Evolutionary conservation across 1,140 invertebrate species (phyloP).

Genomic region (Bathynomus jamesi): DNA sequence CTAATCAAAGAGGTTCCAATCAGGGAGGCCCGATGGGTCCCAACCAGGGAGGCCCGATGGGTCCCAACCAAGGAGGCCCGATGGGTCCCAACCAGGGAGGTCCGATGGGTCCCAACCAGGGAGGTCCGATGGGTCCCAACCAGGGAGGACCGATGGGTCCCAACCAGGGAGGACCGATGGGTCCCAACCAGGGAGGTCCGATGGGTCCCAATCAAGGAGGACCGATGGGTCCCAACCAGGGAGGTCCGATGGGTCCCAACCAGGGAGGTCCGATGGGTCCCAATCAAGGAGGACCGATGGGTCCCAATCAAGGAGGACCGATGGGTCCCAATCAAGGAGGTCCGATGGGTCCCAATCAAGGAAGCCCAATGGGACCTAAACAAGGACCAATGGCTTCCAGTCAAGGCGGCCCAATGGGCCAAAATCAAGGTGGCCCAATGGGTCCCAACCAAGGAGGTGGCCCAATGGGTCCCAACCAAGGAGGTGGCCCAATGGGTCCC

Average conservation of each 20-base stretch:
- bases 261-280: neutral
- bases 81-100: neutral
- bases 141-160: no score
- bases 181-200: no score
- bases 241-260: neutral
- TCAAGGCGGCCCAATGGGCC: neutral
- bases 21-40: neutral
- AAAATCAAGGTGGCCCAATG: neutral
- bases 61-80: neutral
- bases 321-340: neutral
- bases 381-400: neutral
- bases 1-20: neutral
- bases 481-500: neutral
- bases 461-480: neutral
- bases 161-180: no score
- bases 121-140: neutral
- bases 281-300: neutral
- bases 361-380: neutral
- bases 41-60: neutral
- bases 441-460: neutral
- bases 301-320: neutral
- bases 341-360: neutral
- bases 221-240: neutral
- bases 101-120: neutral
- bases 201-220: neutral